phyloP scores from a whole-genome alignment of 2,113 vertebrate species.

The Cathartes aura region DNA sequence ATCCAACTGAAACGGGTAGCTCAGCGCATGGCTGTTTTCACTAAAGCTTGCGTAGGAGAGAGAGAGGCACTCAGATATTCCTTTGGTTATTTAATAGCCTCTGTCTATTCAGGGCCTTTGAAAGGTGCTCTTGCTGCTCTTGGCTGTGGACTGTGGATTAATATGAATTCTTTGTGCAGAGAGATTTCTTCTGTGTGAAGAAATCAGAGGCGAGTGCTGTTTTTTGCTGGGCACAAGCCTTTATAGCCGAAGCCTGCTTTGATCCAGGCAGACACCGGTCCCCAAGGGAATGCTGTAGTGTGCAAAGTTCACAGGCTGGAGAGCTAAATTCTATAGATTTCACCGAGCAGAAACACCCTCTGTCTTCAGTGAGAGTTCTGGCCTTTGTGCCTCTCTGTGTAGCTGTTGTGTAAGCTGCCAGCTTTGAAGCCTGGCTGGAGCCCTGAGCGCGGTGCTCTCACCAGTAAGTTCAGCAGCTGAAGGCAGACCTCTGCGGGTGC shows the following conservation, averaged over 20 bases:
- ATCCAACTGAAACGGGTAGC: neutral
- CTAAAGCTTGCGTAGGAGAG: neutral
- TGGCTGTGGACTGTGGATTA: neutral
- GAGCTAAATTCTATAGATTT: neutral
- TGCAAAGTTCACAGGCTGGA: neutral
- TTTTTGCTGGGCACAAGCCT: neutral
- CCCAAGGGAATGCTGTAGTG: neutral
- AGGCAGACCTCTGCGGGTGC: neutral
- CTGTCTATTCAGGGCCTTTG: constrained; percentile 5
- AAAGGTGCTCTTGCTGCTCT: constrained; percentile 49
- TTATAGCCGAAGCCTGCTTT: neutral
- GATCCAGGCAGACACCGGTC: neutral
- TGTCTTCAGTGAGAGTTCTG: constrained; percentile 4
- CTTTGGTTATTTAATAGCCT: constrained; percentile 9
- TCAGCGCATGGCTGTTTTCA: neutral
- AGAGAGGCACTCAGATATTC: neutral
- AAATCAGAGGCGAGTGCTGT: neutral
- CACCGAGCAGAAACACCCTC: neutral
- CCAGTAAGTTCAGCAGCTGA: neutral
- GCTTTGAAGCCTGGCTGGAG: neutral
- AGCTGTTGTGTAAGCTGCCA: neutral
- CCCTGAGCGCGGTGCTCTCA: fast-evolving
- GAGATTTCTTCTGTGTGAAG: neutral
- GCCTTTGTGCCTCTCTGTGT: neutral
- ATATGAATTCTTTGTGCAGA: constrained; percentile 1